Conservation (phyloP, 1,140 invertebrate species). For the Pissodes strobi region DNA sequence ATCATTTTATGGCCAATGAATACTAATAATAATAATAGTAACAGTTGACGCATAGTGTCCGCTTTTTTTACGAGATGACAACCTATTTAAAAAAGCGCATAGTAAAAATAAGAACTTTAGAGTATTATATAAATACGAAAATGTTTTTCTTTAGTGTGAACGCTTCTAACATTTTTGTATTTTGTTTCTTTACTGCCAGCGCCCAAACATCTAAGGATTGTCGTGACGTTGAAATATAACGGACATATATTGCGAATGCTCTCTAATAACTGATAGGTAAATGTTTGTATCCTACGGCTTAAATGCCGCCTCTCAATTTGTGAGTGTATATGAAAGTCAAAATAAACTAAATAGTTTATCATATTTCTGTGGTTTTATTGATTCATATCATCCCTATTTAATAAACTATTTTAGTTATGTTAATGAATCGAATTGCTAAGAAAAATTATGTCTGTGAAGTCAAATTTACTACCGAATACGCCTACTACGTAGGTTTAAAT, state of each 20-base stretch:
- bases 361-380: constrained; percentile 49
- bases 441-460: too few species aligned
- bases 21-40: constrained; percentile 59
- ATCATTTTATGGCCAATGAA: constrained; percentile 47
- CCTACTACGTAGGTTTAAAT: too few species aligned
- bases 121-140: too few species aligned
- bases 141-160: too few species aligned
- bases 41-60: constrained; percentile 25
- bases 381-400: too few species aligned
- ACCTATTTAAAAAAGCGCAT: not conserved
- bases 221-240: constrained; percentile 7
- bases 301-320: constrained; percentile 56
- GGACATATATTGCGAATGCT: constrained; percentile 7
- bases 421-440: too few species aligned
- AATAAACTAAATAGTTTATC: constrained; percentile 60
- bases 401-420: too few species aligned
- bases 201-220: too few species aligned
- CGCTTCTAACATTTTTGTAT: too few species aligned
- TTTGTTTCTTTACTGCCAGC: too few species aligned
- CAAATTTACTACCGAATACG: too few species aligned
- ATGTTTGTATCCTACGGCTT: constrained; percentile 59
- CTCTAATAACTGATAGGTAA: constrained; percentile 52
- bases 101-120: too few species aligned
- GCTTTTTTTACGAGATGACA: not conserved
- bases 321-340: constrained; percentile 59